Evolutionary conservation across 2,888 invertebrate species (phyloP), one percentile per base, ranked within the genome.

Genomic region (Xanthorhoe spadicearia): DNA sequence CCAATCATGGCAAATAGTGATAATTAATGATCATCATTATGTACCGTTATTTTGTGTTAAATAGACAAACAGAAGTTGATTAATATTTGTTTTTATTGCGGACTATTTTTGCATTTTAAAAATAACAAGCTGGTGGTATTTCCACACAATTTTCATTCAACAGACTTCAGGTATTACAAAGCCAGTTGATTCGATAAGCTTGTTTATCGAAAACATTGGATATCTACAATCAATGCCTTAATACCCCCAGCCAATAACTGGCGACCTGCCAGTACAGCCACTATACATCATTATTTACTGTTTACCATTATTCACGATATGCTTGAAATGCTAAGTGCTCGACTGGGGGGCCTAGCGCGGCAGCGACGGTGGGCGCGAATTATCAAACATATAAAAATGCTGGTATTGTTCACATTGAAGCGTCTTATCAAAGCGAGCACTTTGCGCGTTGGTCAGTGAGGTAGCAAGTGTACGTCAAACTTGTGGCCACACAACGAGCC

Each of bases 221-320:
- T 32, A 32, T 64, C 49, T n/a, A 28, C 17, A 48, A 46, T 53
- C 63, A 50, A 61, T 61, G 61, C 61, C 49, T 64, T 61, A 61
- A 64, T 61, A 61, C 58, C 32, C 32, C 32, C 50, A 50, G 65
- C 63, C 57, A 48, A 58, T 48, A 55, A 5, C 62, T 71, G 73
- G 73, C 68, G 35, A 32, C 4, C 46, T 49, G 71, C 71, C 73
- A 73, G 65, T 53, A 32, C 32, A 63, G 68, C 65, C 63, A 68
- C 66, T 70, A 52, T 70, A 52, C 23, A 32, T 46, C 52, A 58
- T 65, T 69, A 63, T 69, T 69, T 67, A 68, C 66, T 72, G 72
- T 73, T 10, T 13, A 66, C 71, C 71, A 63, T 71, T 70, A 73
- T 69, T 68, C 69, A 48, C 43, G 55, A 19, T 55, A 4, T 32